Percentiles rank a stretch among this genome's conserved stretches.
Evolutionary conservation across 2,113 vertebrate species (phyloP).

Genomic region (Microcebus tavaratra): DNA sequence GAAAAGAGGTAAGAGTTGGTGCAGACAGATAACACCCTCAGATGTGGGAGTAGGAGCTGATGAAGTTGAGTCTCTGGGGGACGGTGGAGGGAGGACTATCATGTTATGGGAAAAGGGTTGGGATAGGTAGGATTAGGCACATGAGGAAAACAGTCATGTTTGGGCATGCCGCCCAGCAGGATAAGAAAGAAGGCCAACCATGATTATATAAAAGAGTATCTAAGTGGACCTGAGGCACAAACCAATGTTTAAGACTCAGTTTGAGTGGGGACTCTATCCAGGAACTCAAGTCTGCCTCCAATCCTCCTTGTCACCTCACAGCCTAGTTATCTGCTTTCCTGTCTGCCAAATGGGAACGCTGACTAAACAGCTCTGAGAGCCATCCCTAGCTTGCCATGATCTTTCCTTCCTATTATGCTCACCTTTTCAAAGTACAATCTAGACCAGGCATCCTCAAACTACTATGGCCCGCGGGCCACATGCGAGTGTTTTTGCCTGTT

Average conservation of each 20-base stretch:
- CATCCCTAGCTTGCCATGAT: background rate
- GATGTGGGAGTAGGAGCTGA: background rate
- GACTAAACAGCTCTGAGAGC: background rate
- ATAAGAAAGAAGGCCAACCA: background rate
- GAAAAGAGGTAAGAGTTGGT: background rate
- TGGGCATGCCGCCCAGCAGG: background rate
- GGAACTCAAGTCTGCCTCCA: background rate
- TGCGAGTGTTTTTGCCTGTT: too few species aligned
- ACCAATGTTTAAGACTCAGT: background rate
- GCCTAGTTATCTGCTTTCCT: background rate
- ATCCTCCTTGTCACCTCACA: background rate
- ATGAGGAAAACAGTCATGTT: background rate
- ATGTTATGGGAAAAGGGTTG: background rate
- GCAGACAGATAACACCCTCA: background rate
- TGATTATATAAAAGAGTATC: background rate
- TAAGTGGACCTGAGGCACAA: background rate
- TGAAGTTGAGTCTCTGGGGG: background rate
- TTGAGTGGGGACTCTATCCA: background rate
- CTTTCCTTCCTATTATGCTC: background rate
- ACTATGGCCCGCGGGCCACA: too few species aligned
- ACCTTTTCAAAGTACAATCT: slow-evolving; percentile 5
- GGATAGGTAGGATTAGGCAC: background rate
- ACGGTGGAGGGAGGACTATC: background rate
- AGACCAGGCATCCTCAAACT: background rate
- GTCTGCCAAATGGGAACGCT: background rate